These are phyloP conservation scores for Champsocephalus gunnari DNA, from an alignment of 2,797 vertebrate genomes.

Conservation along the genomic window DNA sequence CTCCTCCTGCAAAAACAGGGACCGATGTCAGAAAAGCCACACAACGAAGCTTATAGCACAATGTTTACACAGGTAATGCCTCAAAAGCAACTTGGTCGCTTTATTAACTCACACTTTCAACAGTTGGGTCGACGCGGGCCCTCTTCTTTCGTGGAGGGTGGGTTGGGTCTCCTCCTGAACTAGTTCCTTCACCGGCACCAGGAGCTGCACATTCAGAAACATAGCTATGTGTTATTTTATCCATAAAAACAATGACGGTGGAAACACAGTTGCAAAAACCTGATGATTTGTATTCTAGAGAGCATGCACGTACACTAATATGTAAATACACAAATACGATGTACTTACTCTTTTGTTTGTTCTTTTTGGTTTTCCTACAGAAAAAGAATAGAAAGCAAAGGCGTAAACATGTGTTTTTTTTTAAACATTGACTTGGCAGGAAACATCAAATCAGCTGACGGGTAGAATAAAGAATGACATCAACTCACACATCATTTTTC, in stretches of 20 bases:
- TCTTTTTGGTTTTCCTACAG: conserved; percentile 97
- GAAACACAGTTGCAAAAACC: background rate
- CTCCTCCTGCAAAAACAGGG: conserved; percentile 88
- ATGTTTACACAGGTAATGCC: background rate
- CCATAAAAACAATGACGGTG: background rate
- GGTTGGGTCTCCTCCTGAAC: conserved; percentile 93
- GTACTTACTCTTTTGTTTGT: conserved; percentile 96
- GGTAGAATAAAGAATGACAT: background rate
- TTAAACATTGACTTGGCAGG: background rate
- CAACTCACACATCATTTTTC: conserved; percentile 96
- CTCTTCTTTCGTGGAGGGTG: conserved; percentile 98
- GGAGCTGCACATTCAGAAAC: conserved; percentile 84
- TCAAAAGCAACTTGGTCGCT: background rate
- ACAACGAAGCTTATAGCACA: background rate
- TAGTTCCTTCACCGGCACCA: conserved; percentile 95
- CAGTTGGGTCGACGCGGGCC: conserved; percentile 96
- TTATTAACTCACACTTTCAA: conserved; percentile 91
- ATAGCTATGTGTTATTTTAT: background rate
- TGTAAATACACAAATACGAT: background rate
- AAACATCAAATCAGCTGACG: background rate
- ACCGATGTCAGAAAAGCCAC: background rate
- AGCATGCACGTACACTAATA: background rate
- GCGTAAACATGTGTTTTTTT: background rate
- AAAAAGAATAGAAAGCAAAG: conserved; percentile 16
- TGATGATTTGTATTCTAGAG: background rate